Evolutionary conservation across 2,888 invertebrate species (phyloP).

Genomic region (Pheosia gnoma): DNA sequence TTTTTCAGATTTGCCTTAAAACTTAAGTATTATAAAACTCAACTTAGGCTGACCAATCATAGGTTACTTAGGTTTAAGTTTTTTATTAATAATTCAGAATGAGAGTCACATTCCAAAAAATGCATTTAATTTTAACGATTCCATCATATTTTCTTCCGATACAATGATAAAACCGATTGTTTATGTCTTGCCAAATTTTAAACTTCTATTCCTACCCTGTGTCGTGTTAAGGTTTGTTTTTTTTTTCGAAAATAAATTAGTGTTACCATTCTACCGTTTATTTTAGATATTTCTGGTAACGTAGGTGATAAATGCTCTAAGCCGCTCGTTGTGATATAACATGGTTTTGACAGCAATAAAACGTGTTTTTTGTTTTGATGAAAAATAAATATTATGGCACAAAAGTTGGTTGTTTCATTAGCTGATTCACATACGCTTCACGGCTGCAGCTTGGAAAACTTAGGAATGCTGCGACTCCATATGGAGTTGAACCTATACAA

Average conservation of each 20-base stretch:
- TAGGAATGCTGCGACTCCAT: no score
- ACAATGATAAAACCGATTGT: neutral
- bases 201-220: neutral
- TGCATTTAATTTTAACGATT: neutral
- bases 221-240: neutral
- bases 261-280: slow-evolving; percentile 5
- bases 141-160: no score
- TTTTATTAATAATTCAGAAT: slow-evolving; percentile 4
- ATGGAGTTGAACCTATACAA: no score
- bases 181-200: neutral
- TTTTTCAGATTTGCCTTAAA: no score
- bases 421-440: neutral
- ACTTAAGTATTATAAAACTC: no score
- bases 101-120: neutral
- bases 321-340: slow-evolving; percentile 49
- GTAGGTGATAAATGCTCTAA: slow-evolving; percentile 28
- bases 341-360: slow-evolving; percentile 54
- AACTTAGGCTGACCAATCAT: no score
- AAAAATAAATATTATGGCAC: slow-evolving; percentile 75
- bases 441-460: no score
- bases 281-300: slow-evolving; percentile 24
- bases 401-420: slow-evolving; percentile 42
- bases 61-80: no score
- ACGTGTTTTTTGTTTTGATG: slow-evolving; percentile 66
- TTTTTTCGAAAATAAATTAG: neutral